Percentiles rank a stretch among this genome's conserved stretches.
phyloP scores from a whole-genome alignment of 37 sponge, comb jelly and placozoan species.

The Mnemiopsis leidyi region DNA sequence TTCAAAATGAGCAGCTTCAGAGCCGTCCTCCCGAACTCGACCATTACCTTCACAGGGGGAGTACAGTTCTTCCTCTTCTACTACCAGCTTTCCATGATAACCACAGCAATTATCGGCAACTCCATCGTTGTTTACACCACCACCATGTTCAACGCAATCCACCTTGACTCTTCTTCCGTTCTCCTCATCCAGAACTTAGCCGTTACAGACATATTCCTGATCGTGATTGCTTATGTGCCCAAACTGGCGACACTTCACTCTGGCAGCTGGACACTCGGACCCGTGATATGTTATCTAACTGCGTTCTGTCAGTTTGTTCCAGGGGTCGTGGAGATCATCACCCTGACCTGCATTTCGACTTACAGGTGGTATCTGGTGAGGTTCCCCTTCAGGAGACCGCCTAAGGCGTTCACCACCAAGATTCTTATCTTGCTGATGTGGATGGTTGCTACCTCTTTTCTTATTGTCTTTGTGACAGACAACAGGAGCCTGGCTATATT shows the following conservation, averaged over 20 bases:
- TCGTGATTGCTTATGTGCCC: slow-evolving; percentile 11
- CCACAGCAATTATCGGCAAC: slow-evolving; percentile 32
- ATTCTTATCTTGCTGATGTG: neutral
- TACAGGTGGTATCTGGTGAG: slow-evolving; percentile 47
- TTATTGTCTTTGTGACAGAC: neutral
- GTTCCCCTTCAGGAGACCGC: neutral
- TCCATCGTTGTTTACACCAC: slow-evolving; percentile 40
- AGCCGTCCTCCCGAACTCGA: slow-evolving; percentile 5
- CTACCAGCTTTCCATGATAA: slow-evolving; percentile 62
- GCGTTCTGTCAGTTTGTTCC: slow-evolving; percentile 59
- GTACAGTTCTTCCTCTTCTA: neutral
- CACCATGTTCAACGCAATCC: slow-evolving; percentile 44
- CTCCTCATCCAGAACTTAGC: slow-evolving; percentile 62
- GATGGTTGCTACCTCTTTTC: neutral
- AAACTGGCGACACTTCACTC: neutral
- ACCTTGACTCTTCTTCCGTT: slow-evolving; percentile 40
- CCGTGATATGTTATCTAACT: slow-evolving; percentile 40
- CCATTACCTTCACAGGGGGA: neutral
- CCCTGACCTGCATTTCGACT: slow-evolving; percentile 10
- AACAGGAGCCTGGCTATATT: slow-evolving; percentile 56
- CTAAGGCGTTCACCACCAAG: neutral
- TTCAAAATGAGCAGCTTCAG: neutral
- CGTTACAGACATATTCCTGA: slow-evolving; percentile 26
- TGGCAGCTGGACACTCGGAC: slow-evolving; percentile 28
- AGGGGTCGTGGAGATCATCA: slow-evolving; percentile 56